Evolutionary conservation across 1,140 invertebrate species (phyloP), one percentile per base, ranked within the genome.

Genomic region (Whitmania pigra): DNA sequence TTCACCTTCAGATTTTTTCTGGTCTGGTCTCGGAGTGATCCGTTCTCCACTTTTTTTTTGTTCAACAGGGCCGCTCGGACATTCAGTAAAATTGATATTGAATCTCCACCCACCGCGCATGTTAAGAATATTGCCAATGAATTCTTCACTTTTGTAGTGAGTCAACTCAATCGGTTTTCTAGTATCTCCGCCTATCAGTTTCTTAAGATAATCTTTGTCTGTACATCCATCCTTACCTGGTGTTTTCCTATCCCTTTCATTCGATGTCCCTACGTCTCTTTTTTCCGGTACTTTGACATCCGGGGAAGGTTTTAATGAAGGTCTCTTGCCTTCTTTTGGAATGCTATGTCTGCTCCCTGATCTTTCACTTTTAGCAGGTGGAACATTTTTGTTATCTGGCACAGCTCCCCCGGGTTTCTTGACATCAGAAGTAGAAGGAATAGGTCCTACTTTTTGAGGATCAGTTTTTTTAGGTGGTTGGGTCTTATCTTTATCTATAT

Each of bases 81-180:
- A 25, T 63, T 63, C 22, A n/a, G 57, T 15, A 63, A 63, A 63
- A 63, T 63, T 63, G 57, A 63, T 63, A 18, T 63, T 63, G 57
- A 63, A 63, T 63, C 57, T 63, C 22, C 29, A 63, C 1, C 57
- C 57, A 25, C 57, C 57, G 7, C 57, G 57, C 57, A 63, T 63
- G 29, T 22, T 63, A 7, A 63, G 22, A 63, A 31, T 31, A 63
- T 22, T 63, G 29, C 57, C 57, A 31, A 63, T 63, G 29, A 63
- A 63, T 63, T 63, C 57, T 63, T 63, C 57, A 63, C 57, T 63
- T 31, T 31, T 63, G 57, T 63, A 63, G 29, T 63, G 57, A 63
- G 11, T 31, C 57, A 63, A n/a, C 57, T 63, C 57, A 6, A 63
- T 63, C 6, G 57, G 57, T 15, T 31, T 63, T 25, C 22, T 31